Base-by-base conservation (phyloP, 2,888 invertebrate species). In the Latheticus oryzae region DNA sequence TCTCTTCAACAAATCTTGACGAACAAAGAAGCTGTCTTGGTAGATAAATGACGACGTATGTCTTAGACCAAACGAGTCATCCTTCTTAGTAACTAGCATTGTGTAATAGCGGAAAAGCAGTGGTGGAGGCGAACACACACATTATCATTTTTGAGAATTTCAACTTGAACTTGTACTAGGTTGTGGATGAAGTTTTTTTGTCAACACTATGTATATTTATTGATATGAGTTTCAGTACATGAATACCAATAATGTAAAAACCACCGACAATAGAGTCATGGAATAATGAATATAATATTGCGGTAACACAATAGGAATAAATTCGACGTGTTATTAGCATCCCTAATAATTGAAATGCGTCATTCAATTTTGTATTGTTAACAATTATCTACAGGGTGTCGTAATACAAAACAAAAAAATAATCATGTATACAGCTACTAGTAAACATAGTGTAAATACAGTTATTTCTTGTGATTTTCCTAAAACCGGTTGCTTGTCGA, bases 11-110 rank as follows among this genome's bases (percentile, higher is more conserved):
- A 33, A 33, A 33, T 47, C 23, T 13, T 4, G 7, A 38, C 26
- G 37, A 50, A 50, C 50, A 50, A 50, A 43, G 43, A 43, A 43
- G 33, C 53, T 19, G 45, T 26, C 48, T 37, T 11, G 28, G 9
- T 12, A 38, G 50, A 28, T 50, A 50, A 38, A 23, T 47, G 50
- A 38, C 28, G 54, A 59, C 62, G 62, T 58, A 53, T 38, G 59
- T 60, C 54, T 57, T 47, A 19, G 62, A 57, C 40, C 24, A 56
- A 28, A 51, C 60, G 33, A 61, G 47, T 56, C 56, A 59, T 54
- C 58, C 48, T 62, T 62, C 62, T 55, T 51, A 52, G 60, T 60
- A 62, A 52, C 33, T 13, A 45, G 12, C 43, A 42, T 58, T 47
- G 58, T 52, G 52, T 61, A 61, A 61, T 45, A 59, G 35, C 51